phyloP scores from a whole-genome alignment of 2,888 invertebrate species.

The Lumbricus terrestris region DNA sequence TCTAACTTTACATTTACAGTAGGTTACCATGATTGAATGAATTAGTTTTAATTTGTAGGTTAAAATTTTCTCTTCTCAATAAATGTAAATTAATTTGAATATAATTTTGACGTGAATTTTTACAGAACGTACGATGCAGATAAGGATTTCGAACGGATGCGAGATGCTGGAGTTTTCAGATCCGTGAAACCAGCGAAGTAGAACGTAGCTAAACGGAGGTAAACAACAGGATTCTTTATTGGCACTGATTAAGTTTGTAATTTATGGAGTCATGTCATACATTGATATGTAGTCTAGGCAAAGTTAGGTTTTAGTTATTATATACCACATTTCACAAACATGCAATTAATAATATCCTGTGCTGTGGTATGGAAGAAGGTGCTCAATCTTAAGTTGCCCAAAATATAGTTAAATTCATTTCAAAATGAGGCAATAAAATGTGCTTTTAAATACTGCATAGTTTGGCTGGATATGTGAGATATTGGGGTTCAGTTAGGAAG shows the following conservation, averaged over 20 bases:
- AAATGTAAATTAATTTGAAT: background rate
- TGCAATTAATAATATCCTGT: background rate
- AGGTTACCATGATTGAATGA: no score
- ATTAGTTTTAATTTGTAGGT: no score
- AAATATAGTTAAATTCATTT: background rate
- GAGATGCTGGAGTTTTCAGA: slow-evolving; percentile 32
- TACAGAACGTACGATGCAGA: slow-evolving; percentile 28
- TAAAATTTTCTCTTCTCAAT: no score
- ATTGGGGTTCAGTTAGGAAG: background rate
- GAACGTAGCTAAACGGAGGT: background rate
- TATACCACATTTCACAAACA: background rate
- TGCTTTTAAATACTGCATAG: background rate
- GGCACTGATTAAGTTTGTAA: background rate
- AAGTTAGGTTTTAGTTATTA: no score
- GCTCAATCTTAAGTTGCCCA: background rate
- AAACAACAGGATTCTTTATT: background rate
- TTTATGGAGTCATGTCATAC: background rate
- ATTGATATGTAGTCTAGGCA: background rate
- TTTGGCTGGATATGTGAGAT: background rate
- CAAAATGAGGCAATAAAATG: background rate
- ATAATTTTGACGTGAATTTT: background rate
- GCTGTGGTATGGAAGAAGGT: background rate
- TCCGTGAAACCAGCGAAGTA: slow-evolving; percentile 20
- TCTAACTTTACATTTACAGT: no score
- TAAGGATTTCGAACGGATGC: slow-evolving; percentile 32